Percentiles rank a stretch among this genome's conserved stretches.
These are phyloP conservation scores for Xestia rhomboidea DNA, from an alignment of 2,888 invertebrate species.

Conservation along the genomic window DNA sequence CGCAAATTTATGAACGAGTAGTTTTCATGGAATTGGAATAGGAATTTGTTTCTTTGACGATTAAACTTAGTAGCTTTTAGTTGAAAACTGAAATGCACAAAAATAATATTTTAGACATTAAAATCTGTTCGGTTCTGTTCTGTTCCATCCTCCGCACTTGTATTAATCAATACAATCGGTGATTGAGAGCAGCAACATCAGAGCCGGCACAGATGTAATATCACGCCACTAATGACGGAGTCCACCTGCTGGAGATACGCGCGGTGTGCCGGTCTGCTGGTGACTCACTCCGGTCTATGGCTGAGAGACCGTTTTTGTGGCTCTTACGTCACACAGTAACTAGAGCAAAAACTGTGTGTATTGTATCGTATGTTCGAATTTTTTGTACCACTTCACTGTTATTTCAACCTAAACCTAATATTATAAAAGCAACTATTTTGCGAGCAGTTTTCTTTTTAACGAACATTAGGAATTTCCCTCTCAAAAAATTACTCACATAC, in stretches of 20 bases:
- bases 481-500: not conserved
- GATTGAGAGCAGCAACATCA: conserved; percentile 1
- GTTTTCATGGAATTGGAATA: not conserved
- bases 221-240: not conserved
- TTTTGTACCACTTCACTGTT: conserved; percentile 21
- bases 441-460: not conserved
- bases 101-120: not conserved
- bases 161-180: not conserved
- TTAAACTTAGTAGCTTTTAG: not conserved
- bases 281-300: conserved; percentile 29
- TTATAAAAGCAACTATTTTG: not conserved
- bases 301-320: conserved; percentile 33
- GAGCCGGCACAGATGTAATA: not conserved
- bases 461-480: not conserved
- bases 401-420: conserved; percentile 10
- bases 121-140: not conserved
- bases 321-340: conserved; percentile 24
- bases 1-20: not conserved
- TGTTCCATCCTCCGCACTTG: not conserved
- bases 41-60: not conserved
- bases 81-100: not conserved
- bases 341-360: conserved; percentile 23
- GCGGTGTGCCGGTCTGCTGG: not conserved
- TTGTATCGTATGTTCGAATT: conserved; percentile 20
- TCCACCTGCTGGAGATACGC: conserved; percentile 2